Evolutionary conservation across 2,113 vertebrate species (phyloP), one percentile per base, ranked within the genome.

Genomic region (Oryzias javanicus): DNA sequence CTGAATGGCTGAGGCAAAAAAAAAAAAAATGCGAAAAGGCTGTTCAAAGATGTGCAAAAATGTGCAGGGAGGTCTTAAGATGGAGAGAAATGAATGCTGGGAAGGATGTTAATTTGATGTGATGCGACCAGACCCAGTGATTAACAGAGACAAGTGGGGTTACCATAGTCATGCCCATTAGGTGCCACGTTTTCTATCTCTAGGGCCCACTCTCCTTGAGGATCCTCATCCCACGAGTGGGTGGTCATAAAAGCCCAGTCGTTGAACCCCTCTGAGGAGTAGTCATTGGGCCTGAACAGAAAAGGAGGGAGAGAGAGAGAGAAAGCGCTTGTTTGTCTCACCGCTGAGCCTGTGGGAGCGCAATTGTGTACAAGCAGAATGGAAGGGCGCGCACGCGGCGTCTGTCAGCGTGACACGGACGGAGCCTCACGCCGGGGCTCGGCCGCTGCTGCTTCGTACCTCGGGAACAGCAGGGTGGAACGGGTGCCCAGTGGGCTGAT

Each of bases 161-260:
- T 88, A 98, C 97, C 97, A 0, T 96, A 95, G 85, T 99, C 95
- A 70, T 47, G 86, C 41, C 92, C 95, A 72, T 92, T 92, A 10
- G 92, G 91, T 0, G 92, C 93, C 22, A 93, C 91, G 64, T 97
- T 98, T 78, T 98, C 95, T 0, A 99, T 93, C 82, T 98, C 96
- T 71, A 99, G 88, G 55, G 92, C 91, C 97, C 97, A 98, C 47
- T 98, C 95, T 42, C 97, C 97, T 0, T 91, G 82, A 1, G 96
- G 95, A 50, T 98, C 92, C 83, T 99, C 97, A 0, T 96, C 96
- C 97, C 97, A 99, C 0, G 95, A 94, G 75, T 99, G 97, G 0
- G 96, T 98, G 0, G 93, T 96, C 97, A 99, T 99, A 72, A 99
- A 99, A 27, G 95, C 95, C 97, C 97, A 99, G 79, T 99, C 95